phyloP scores from a whole-genome alignment of 2,888 invertebrate species.

The Lypha dubia region DNA sequence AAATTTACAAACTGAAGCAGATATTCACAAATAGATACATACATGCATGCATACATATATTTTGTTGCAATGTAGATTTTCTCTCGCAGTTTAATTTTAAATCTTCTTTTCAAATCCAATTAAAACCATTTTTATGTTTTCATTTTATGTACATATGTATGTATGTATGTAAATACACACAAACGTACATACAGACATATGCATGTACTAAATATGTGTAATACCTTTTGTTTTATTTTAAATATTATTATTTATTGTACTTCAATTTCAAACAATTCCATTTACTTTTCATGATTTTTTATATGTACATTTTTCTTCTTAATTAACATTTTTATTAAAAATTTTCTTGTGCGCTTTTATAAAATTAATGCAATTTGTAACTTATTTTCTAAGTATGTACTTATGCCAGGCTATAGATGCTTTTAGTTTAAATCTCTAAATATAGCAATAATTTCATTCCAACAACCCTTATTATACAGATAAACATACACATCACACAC shows the following conservation, averaged over 20 bases:
- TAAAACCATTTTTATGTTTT: not conserved
- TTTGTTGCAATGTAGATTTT: too few species aligned
- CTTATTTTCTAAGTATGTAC: conserved; percentile 58
- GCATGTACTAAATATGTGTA: not conserved
- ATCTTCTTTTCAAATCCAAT: not conserved
- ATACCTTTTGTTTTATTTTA: conserved; percentile 47
- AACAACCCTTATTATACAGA: conserved; percentile 63
- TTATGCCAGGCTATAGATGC: conserved; percentile 64
- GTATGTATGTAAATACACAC: not conserved
- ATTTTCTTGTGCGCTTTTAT: conserved; percentile 52
- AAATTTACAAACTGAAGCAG: not conserved
- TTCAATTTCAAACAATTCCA: conserved; percentile 64
- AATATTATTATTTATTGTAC: conserved; percentile 62
- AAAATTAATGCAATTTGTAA: conserved; percentile 64
- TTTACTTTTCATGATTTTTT: conserved; percentile 16
- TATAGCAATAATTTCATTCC: conserved; percentile 41
- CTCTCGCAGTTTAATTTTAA: not conserved
- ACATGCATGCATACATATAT: too few species aligned
- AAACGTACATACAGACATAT: not conserved
- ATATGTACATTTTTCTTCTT: not conserved
- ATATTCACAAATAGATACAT: too few species aligned
- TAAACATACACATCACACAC: not conserved
- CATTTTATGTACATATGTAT: not conserved
- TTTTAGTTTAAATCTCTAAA: conserved; percentile 54
- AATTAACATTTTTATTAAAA: conserved; percentile 14